Percentiles rank a stretch among this genome's conserved stretches.
phyloP scores from a whole-genome alignment of 2,888 invertebrate species.

The Junonia oenone region DNA sequence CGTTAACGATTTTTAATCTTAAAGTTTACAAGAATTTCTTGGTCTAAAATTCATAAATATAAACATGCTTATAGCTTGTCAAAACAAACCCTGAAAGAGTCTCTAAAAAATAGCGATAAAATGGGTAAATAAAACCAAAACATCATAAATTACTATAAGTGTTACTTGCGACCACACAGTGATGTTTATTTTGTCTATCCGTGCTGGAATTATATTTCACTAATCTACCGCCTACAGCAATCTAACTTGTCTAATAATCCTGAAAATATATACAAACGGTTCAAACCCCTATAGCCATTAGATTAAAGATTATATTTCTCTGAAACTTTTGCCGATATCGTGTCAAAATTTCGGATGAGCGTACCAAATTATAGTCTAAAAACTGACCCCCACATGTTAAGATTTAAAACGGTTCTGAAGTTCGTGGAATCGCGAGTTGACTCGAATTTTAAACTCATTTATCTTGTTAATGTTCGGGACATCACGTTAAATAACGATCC shows the following conservation, averaged over 20 bases:
- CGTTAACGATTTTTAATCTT: too few species aligned
- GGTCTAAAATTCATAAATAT: too few species aligned
- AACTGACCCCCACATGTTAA: slow-evolving; percentile 27
- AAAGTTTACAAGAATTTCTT: too few species aligned
- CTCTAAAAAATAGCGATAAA: not conserved
- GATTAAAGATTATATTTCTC: not conserved
- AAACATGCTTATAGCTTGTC: too few species aligned
- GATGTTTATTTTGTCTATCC: slow-evolving; percentile 21
- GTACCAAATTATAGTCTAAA: slow-evolving; percentile 17
- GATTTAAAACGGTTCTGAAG: slow-evolving; percentile 10
- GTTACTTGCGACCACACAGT: slow-evolving; percentile 20
- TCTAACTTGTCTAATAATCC: not conserved
- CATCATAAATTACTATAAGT: not conserved
- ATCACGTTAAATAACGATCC: slow-evolving; percentile 33
- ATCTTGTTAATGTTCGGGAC: slow-evolving; percentile 40
- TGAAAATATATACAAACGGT: not conserved
- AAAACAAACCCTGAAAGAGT: not conserved
- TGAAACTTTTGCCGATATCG: not conserved
- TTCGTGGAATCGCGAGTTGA: slow-evolving; percentile 46
- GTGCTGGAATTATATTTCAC: slow-evolving; percentile 14
- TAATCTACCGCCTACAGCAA: not conserved
- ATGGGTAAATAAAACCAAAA: not conserved
- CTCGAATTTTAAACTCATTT: slow-evolving; percentile 42
- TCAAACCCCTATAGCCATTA: not conserved
- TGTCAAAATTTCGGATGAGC: not conserved